Conservation (phyloP, 2,888 invertebrate species). For the Azorinus chamasolen region DNA sequence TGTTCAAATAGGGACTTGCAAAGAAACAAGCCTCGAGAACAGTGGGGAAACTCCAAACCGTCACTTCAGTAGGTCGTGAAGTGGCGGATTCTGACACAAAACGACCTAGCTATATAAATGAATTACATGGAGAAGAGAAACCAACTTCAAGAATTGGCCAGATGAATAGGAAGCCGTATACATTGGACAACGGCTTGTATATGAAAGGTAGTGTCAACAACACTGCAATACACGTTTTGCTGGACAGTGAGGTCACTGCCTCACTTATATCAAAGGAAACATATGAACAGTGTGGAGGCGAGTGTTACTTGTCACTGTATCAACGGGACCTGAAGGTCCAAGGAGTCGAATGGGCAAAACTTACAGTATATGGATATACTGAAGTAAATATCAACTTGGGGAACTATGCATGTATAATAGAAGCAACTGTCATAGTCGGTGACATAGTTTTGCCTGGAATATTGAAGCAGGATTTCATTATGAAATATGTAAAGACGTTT, state of each 20-base stretch:
- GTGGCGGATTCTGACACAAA: no score
- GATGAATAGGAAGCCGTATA: background rate
- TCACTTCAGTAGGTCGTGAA: constrained; percentile 32
- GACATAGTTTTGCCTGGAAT: constrained; percentile 34
- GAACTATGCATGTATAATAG: constrained; percentile 4
- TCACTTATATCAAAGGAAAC: constrained; percentile 31
- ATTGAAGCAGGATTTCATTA: no score
- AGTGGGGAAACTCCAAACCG: constrained; percentile 5
- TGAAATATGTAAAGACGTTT: constrained; percentile 18
- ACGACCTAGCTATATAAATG: constrained; percentile 7
- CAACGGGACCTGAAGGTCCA: no score
- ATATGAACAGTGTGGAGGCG: constrained; percentile 4
- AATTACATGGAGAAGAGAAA: no score
- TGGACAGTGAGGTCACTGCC: constrained; percentile 45
- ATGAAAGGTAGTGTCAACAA: no score
- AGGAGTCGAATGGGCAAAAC: background rate
- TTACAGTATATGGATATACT: constrained; percentile 29
- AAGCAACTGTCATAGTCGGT: background rate
- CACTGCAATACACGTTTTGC: background rate
- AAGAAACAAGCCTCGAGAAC: background rate
- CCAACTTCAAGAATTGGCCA: constrained; percentile 20
- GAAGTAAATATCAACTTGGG: background rate
- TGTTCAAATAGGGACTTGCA: constrained; percentile 2
- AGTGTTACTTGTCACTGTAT: background rate
- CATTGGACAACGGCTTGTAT: constrained; percentile 25